Conservation (phyloP, 2,797 vertebrate species). For the Ceryle rudis region DNA sequence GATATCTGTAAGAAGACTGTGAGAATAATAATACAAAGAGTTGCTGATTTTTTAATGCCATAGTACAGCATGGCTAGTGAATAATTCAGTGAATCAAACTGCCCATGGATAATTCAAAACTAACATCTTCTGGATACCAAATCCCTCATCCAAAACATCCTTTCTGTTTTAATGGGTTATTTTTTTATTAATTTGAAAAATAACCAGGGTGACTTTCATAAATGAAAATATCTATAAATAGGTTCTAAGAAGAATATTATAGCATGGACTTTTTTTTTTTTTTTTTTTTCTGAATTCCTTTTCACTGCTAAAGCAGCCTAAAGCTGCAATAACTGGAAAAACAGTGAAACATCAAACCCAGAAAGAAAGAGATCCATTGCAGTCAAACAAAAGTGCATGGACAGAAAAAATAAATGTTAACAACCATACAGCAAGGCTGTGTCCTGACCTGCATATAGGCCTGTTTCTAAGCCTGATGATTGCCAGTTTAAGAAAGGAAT, state of each 20-base stretch:
- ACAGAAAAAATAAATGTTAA: slow-evolving; percentile 24
- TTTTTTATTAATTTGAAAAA: slow-evolving; percentile 16
- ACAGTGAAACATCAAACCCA: neutral
- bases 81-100: slow-evolving; percentile 54
- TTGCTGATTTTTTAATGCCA: slow-evolving; percentile 27
- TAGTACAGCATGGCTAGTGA: slow-evolving; percentile 11
- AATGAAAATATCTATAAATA: neutral
- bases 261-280: neutral
- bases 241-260: neutral
- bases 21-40: neutral
- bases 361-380: slow-evolving; percentile 1
- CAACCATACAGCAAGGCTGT: neutral
- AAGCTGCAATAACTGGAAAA: slow-evolving; percentile 45
- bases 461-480: neutral
- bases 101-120: slow-evolving; percentile 53
- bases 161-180: neutral
- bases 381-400: neutral
- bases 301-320: slow-evolving; percentile 5
- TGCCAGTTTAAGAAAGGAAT: neutral
- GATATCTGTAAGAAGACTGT: neutral
- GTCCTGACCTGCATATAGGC: neutral
- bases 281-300: neutral
- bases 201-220: neutral
- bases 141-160: neutral
- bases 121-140: neutral